Evolutionary conservation across 2,113 vertebrate genomes (phyloP).

Genomic region (Myiozetetes cayanensis): DNA sequence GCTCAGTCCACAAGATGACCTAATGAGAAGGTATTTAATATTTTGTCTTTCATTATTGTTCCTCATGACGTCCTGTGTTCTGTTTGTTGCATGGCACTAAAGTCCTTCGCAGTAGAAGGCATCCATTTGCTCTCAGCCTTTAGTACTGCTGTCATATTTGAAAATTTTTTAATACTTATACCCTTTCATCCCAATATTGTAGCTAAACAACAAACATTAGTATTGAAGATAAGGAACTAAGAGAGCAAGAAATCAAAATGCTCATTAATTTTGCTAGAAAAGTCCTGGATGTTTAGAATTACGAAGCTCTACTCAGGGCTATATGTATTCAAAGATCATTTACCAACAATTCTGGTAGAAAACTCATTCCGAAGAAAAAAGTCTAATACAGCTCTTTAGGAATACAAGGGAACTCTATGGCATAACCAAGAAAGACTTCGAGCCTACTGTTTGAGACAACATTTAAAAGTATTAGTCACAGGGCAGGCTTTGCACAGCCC

Average conservation of each 20-base stretch:
- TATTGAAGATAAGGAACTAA: not conserved
- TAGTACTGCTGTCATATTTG: not conserved
- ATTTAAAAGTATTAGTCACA: not conserved
- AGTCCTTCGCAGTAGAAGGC: not conserved
- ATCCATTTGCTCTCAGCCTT: not conserved
- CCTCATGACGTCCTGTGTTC: not conserved
- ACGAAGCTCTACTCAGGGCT: not conserved
- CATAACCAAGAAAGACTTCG: not conserved
- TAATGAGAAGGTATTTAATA: not conserved
- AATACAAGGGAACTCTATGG: not conserved
- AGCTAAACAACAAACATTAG: not conserved
- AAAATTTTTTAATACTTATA: not conserved
- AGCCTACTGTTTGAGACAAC: not conserved
- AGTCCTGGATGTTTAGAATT: not conserved
- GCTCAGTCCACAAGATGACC: not conserved
- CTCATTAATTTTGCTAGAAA: not conserved
- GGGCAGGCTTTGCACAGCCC: not conserved
- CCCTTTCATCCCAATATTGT: not conserved
- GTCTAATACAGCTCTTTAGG: not conserved
- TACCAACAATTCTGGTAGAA: not conserved
- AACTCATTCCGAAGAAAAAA: not conserved
- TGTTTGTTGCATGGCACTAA: not conserved
- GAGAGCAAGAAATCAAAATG: not conserved
- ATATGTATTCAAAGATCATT: not conserved
- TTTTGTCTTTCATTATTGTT: not conserved